Percentiles rank a stretch among this genome's conserved stretches.
Evolutionary conservation across 2,113 vertebrate genomes (phyloP).

Genomic region (Sarotherodon lohbergeri): DNA sequence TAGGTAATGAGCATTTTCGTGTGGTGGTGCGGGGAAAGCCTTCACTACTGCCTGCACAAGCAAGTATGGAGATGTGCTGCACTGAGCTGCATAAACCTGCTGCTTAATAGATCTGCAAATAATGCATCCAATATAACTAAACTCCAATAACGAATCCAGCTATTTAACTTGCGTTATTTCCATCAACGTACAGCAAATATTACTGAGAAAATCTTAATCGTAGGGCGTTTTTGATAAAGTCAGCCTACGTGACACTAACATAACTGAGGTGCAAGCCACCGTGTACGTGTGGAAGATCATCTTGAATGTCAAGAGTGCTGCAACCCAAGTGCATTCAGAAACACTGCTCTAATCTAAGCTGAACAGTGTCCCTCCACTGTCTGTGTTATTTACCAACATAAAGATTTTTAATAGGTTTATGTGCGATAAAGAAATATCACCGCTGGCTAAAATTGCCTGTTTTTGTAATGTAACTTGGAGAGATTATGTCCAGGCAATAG

Average conservation of each 20-base stretch:
- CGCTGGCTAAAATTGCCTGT: background rate
- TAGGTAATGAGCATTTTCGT: background rate
- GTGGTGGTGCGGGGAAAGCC: background rate
- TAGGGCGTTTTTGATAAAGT: background rate
- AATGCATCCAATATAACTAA: background rate
- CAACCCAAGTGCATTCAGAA: background rate
- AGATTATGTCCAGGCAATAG: background rate
- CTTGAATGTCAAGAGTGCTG: background rate
- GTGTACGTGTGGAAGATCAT: background rate
- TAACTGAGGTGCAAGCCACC: background rate
- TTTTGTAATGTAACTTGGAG: background rate
- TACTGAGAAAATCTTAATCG: rapidly evolving
- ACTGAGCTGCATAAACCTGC: background rate
- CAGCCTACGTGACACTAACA: background rate
- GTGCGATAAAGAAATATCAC: background rate
- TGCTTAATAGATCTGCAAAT: background rate
- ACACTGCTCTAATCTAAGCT: background rate
- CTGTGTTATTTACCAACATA: background rate
- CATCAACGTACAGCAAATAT: background rate
- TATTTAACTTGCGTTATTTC: background rate
- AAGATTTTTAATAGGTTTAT: background rate
- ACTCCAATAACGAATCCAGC: rapidly evolving
- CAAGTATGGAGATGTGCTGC: background rate
- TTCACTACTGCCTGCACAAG: background rate
- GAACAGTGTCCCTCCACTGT: background rate